Base-by-base conservation (phyloP, 2,888 invertebrate genomes). In the Trichogramma evanescens region DNA sequence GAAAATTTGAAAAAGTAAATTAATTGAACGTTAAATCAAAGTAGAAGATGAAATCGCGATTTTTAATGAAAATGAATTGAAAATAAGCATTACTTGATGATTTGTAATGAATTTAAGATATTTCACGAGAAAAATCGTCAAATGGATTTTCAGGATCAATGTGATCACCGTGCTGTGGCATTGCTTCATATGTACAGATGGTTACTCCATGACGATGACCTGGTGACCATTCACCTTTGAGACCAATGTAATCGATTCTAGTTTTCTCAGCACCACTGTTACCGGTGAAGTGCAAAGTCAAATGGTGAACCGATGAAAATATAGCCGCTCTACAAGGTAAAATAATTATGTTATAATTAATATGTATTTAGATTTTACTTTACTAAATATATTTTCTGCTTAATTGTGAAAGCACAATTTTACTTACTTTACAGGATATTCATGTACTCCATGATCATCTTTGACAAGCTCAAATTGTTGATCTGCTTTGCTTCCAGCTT, bases 181-280 rank as follows among this genome's bases (percentile, higher is more conserved):
- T 82, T 0, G 89, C 80, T 80, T 97, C 96, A 77, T 97, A 97
- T 54, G 88, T 89, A 73, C 93, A 92, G 71, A 96, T 92, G 3
- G 92, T 90, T 0, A 96, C 93, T 54, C 94, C 95, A 75, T 95
- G 94, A 67, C 87, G 83, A 72, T 90, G 91, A 0, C 86, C 88
- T 73, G 89, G 87, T 8, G 85, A 83, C 81, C 90, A 99, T 80
- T 98, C 97, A 38, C 98, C 99, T 75, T 89, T 88, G 49, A 99
- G 82, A 7, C 95, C 98, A 73, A 99, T 97, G 75, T 98, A 99
- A 75, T 89, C 93, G 64, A 97, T 86, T 72, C 85, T 87, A 1
- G 93, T 93, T 54, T 80, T 84, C n/a, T 93, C 92, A 13, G 83
- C 85, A 38, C 95, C 95, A 80, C 89, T 93, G 79, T 95, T 96